These are phyloP conservation scores for Phoenoteleia sp. DNA, from an alignment of 2,888 invertebrate species.

Conservation along the genomic window DNA sequence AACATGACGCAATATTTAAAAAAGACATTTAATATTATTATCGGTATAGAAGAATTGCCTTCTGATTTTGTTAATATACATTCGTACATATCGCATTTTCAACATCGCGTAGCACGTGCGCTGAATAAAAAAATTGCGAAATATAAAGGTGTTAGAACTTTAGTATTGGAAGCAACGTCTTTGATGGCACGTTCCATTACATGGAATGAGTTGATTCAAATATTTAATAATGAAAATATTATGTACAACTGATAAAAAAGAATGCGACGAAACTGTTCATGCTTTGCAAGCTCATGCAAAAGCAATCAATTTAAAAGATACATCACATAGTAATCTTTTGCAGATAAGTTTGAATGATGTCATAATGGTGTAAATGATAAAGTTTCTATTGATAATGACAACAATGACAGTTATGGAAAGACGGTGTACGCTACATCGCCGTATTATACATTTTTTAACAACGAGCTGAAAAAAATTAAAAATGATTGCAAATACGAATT, in stretches of 20 bases:
- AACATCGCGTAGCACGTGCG: constrained; percentile 4
- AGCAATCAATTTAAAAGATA: no score
- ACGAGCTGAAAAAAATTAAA: neutral
- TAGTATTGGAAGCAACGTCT: constrained; percentile 5
- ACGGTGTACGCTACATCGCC: constrained; percentile 13
- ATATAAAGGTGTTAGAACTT: neutral
- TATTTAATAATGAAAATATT: neutral
- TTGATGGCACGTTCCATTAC: neutral
- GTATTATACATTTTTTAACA: neutral
- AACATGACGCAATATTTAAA: neutral
- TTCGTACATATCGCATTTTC: constrained; percentile 19
- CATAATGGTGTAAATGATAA: neutral
- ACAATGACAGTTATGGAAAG: neutral
- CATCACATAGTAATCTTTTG: no score
- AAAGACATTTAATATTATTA: constrained; percentile 8
- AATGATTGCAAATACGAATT: neutral
- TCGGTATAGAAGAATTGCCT: neutral
- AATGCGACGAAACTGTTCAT: neutral
- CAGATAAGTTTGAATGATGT: neutral
- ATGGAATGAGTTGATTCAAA: neutral
- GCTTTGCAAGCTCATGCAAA: neutral
- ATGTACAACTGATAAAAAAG: neutral
- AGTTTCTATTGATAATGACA: no score
- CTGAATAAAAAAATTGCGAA: neutral
- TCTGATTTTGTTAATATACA: constrained; percentile 28